A percentile compares a stretch with the other conserved stretches of the same genome.
Conservation (phyloP, 2,888 invertebrate species). For the Acleris sparsana region DNA sequence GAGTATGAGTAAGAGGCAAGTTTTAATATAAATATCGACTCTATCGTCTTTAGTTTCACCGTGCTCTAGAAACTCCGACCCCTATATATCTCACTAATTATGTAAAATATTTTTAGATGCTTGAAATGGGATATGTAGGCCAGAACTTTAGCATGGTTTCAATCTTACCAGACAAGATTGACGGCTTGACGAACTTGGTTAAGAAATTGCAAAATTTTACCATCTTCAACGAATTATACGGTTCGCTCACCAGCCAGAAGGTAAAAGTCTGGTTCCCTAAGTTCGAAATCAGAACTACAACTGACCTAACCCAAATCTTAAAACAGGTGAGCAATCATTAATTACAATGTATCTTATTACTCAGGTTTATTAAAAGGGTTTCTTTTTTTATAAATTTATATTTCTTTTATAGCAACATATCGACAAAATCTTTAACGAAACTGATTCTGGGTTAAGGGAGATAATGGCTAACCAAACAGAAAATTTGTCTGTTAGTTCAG, state of each 20-base stretch:
- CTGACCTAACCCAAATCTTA: constrained; percentile 45
- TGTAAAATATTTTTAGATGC: constrained; percentile 45
- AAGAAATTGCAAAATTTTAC: constrained; percentile 41
- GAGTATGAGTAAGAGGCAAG: too few species aligned
- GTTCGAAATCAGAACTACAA: constrained; percentile 42
- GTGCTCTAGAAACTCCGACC: too few species aligned
- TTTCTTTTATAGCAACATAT: constrained; percentile 44
- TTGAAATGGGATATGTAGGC: constrained; percentile 50
- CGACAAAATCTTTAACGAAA: constrained; percentile 45
- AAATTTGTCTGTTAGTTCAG: constrained; percentile 46
- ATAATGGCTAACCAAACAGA: constrained; percentile 45
- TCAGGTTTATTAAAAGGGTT: too few species aligned
- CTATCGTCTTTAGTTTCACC: too few species aligned
- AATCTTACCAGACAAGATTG: constrained; percentile 45
- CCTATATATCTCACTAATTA: too few species aligned
- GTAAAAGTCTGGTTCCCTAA: constrained; percentile 48
- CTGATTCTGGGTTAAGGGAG: constrained; percentile 45
- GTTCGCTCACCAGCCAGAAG: constrained; percentile 27
- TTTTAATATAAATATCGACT: too few species aligned
- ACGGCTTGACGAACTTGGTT: constrained; percentile 40
- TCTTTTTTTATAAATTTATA: background rate
- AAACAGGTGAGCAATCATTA: constrained; percentile 43
- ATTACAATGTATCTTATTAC: background rate
- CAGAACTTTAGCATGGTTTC: constrained; percentile 45
- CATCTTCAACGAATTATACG: constrained; percentile 35